Percentiles rank a stretch among this genome's conserved stretches.
phyloP scores from a whole-genome alignment of 2,888 invertebrate genomes.

The Azorinus chamasolen region DNA sequence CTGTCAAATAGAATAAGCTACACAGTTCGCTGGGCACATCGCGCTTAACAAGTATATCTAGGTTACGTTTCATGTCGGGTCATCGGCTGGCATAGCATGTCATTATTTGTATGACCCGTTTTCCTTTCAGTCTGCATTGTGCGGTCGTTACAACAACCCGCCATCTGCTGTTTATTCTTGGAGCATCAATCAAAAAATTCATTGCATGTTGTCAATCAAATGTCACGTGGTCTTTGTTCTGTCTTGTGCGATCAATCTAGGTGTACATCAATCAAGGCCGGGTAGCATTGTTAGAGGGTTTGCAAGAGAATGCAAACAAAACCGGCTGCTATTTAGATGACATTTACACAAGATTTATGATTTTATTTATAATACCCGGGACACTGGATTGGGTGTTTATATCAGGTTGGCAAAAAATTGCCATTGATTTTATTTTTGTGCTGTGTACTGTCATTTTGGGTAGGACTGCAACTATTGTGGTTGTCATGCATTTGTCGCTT shows the following conservation, averaged over 20 bases:
- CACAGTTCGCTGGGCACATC: neutral
- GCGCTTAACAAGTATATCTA: neutral
- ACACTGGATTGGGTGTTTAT: slow-evolving; percentile 53
- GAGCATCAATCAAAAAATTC: slow-evolving; percentile 84
- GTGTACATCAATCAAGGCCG: slow-evolving; percentile 81
- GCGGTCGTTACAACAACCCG: slow-evolving; percentile 43
- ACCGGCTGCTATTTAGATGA: slow-evolving; percentile 71
- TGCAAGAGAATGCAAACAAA: slow-evolving; percentile 84
- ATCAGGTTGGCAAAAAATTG: slow-evolving; percentile 36
- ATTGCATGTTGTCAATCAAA: slow-evolving; percentile 84
- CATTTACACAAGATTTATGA: slow-evolving; percentile 66
- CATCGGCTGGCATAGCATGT: no score
- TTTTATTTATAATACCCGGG: slow-evolving; percentile 55
- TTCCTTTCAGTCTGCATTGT: neutral
- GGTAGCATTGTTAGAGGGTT: slow-evolving; percentile 84
- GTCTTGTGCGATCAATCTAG: slow-evolving; percentile 83
- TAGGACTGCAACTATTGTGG: slow-evolving; percentile 42
- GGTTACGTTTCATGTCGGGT: no score
- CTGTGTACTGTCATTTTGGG: slow-evolving; percentile 37
- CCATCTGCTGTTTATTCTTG: slow-evolving; percentile 82
- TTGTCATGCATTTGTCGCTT: slow-evolving; percentile 49
- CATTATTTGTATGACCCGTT: no score
- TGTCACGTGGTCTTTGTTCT: slow-evolving; percentile 83
- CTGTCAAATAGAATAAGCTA: slow-evolving; percentile 17
- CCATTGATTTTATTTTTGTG: slow-evolving; percentile 48